Evolutionary conservation across 2,113 vertebrate genomes (phyloP), one percentile per base, ranked within the genome.

Genomic region (Orcinus orca): DNA sequence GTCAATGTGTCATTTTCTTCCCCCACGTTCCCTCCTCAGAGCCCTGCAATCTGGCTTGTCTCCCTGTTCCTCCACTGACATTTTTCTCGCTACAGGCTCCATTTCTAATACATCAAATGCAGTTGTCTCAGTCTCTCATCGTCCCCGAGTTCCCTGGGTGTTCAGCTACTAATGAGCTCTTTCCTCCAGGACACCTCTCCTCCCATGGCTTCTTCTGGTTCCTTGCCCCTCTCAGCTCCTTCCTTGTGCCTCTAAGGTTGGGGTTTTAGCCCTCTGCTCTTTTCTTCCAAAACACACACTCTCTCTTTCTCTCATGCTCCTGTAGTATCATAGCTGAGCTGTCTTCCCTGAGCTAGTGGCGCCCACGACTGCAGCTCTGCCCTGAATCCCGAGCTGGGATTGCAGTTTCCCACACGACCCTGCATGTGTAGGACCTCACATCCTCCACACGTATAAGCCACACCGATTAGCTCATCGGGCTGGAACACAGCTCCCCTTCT

Each of bases 361-460:
- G 31, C 41, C 33, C 47, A 18, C 0, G 1, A 8, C 47, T 2
- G 6, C 20, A 15, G 29, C 36, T 29, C 9, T 38, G 9, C 36
- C 55, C 31, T 14, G 68, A 85, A 8, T 8, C 15, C 60, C 15
- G 55, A 31, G 25, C 14, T 2, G 1, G 31, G 13, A 26, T 50
- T 58, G 21, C 8, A 18, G 41, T 63, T 80, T 70, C 36, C 11
- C 6, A 18, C 26, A 74, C 23, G 60, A 71, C 6, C 1, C 17
- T 47, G 23, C 14, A 2, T 5, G 33, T 41, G 55, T 17, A 70
- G 15, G 60, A 60, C 1, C 3, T 80, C 38, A 71, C 29, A 4
- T 21, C 41, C 36, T 41, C 33, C 68, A 25, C 15, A 9, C 5
- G 20, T 6, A 0, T 0, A n/a, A 50, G 26, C 25, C n/a, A 47